Percentiles rank a stretch among this genome's conserved stretches.
phyloP scores from a whole-genome alignment of 2,797 vertebrate genomes.

The Momotus momota region DNA sequence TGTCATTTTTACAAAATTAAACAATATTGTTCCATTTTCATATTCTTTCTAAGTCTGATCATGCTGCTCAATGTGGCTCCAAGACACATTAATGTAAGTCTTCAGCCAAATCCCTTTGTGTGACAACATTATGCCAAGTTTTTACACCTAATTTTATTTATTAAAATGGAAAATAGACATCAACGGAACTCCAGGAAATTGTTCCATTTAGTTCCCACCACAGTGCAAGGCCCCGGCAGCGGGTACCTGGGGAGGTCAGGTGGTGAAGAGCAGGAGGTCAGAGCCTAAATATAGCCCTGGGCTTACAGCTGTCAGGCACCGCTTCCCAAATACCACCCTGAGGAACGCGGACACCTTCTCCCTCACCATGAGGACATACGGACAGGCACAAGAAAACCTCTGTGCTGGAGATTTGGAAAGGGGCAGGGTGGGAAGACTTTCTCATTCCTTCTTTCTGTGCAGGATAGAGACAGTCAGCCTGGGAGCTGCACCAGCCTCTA shows the following conservation, averaged over 20 bases:
- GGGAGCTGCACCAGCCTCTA: too few species aligned
- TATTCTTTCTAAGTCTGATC: neutral
- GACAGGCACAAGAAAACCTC: neutral
- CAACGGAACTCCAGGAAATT: neutral
- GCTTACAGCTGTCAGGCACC: neutral
- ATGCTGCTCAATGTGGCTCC: neutral
- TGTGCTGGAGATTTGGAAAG: neutral
- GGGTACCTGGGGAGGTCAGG: neutral
- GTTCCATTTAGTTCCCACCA: neutral
- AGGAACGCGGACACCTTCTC: fast-evolving
- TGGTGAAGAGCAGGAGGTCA: fast-evolving
- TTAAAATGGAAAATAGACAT: neutral
- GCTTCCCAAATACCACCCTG: neutral
- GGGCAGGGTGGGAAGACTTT: neutral
- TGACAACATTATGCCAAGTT: neutral
- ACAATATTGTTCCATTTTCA: neutral
- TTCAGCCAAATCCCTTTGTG: neutral
- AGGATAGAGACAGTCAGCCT: neutral
- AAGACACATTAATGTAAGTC: neutral
- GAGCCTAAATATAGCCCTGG: neutral
- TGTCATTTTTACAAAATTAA: neutral
- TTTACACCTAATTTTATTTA: neutral
- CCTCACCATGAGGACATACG: fast-evolving
- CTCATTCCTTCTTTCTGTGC: neutral
- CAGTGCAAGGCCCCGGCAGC: neutral